Conservation (phyloP, 1,140 invertebrate genomes). For the Archegozetes longisetosus region DNA sequence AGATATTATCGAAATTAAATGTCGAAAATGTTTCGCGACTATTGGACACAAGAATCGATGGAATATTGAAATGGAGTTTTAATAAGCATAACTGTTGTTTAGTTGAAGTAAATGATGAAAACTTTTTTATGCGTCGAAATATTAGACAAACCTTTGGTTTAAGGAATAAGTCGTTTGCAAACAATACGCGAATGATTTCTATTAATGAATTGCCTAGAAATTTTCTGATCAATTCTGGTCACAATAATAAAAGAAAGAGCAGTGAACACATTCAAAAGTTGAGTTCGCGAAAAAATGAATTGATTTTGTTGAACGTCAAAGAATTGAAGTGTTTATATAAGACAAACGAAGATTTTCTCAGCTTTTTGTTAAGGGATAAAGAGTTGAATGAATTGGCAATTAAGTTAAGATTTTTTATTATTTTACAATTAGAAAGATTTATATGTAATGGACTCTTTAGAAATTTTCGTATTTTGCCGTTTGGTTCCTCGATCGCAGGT, state of each 20-base stretch:
- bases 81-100: background rate
- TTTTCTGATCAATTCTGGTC: background rate
- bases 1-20: background rate
- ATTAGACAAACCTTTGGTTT: background rate
- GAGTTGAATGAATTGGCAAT: slow-evolving; percentile 3
- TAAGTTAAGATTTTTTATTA: slow-evolving; percentile 7
- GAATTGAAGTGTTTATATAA: background rate
- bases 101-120: background rate
- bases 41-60: background rate
- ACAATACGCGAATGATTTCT: background rate
- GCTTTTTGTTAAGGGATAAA: background rate
- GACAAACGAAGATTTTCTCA: background rate
- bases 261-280: background rate
- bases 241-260: background rate
- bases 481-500: slow-evolving; percentile 13
- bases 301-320: background rate
- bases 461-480: slow-evolving; percentile 7
- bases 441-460: slow-evolving; percentile 9
- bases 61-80: background rate
- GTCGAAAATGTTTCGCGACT: background rate
- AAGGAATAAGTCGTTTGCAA: no score
- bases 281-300: background rate
- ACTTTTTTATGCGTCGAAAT: background rate
- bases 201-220: background rate
- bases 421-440: slow-evolving; percentile 9